Evolutionary conservation across 2,888 invertebrate genomes (phyloP), one percentile per base, ranked within the genome.

Genomic region (Phalera bucephala): DNA sequence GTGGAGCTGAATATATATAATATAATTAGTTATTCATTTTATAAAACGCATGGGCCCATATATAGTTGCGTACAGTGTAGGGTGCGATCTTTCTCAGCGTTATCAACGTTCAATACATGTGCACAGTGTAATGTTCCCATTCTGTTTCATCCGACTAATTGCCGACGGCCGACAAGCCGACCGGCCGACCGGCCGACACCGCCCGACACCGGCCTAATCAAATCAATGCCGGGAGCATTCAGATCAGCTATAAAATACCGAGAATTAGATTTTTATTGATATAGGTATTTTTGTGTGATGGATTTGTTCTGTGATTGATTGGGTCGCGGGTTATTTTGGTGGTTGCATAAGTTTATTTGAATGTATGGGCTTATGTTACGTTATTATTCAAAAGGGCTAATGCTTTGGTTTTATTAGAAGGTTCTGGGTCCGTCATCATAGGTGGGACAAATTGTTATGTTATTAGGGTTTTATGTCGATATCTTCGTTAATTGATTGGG

Each of bases 101-200:
- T 86, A 86, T 87, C 86, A 78, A 77, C 36, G 67, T 47, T 57
- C 76, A 64, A 65, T 84, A 77, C 86, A 87, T 85, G 80, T 86
- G 86, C 83, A 75, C 84, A 78, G 80, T 77, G 81, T 85, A 85
- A 86, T 85, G 86, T 81, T 69, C 80, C 64, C 80, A 71, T 75
- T 79, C 76, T 71, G 77, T 71, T 78, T 70, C 69, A 71, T 65
- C 71, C 79, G 68, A 84, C 81, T 86, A 85, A 85, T 84, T 81
- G 82, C 77, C 65, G 69, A 54, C 56, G 52, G 19, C 2, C 36
- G 41, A n/a, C n/a, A n/a, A n/a, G n/a, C n/a, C n/a, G n/a, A n/a
- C n/a, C n/a, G n/a, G n/a, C n/a, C n/a, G n/a, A 29, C 50, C 27
- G 28, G 41, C 30, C 25, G 28, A 33, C 57, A 62, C 56, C 47